A percentile compares a stretch with the other conserved stretches of the same genome.
Conservation (phyloP, 2,797 vertebrate genomes). For the Gambusia yucatana region DNA sequence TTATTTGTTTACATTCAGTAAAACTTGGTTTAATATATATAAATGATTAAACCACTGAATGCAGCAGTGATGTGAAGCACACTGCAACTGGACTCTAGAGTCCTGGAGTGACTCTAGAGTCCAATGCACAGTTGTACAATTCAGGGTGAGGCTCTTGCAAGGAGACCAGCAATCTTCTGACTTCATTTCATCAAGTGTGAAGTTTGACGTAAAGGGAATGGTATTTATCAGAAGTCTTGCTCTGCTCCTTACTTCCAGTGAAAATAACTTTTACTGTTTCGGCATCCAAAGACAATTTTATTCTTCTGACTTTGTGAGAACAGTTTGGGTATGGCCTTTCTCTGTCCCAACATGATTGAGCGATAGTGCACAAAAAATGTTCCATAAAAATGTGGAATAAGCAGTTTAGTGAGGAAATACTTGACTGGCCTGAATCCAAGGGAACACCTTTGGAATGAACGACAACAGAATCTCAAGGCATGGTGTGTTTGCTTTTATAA, state of each 20-base stretch:
- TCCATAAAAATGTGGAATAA: not conserved
- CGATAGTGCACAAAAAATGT: not conserved
- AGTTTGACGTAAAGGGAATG: not conserved
- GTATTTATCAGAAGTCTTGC: not conserved
- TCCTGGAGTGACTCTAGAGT: not conserved
- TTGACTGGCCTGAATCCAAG: not conserved
- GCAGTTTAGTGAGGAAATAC: not conserved
- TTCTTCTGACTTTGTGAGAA: not conserved
- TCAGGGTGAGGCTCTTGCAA: not conserved
- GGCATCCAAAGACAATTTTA: not conserved
- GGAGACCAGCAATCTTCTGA: too few relatives aligned
- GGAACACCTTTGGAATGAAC: not conserved
- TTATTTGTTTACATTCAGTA: not conserved
- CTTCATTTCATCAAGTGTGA: too few relatives aligned
- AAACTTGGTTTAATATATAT: not conserved
- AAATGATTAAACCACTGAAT: not conserved
- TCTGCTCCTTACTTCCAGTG: not conserved
- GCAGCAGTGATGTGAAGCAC: not conserved
- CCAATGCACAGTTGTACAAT: not conserved
- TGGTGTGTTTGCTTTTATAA: not conserved
- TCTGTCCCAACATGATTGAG: not conserved
- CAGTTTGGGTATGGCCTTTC: not conserved
- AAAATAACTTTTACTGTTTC: not conserved
- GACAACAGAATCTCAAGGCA: not conserved
- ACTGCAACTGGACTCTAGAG: too few relatives aligned